These are phyloP conservation scores for Porites lobata DNA, from an alignment of 92 coral and sea anemone genomes.

Conservation along the genomic window DNA sequence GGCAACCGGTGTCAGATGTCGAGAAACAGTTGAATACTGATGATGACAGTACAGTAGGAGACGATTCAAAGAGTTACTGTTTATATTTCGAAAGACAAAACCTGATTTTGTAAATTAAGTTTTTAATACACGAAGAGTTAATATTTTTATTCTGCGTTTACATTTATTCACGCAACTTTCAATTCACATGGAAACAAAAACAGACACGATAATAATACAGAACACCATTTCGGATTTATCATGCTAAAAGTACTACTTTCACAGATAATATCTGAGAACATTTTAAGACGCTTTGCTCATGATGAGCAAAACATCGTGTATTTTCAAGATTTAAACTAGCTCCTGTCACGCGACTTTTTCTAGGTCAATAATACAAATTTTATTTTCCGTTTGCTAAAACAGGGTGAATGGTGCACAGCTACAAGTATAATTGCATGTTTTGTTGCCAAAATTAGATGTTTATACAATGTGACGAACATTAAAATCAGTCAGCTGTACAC, in stretches of 20 bases:
- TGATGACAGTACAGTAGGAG: constrained; percentile 2
- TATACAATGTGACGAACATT: too few relatives aligned
- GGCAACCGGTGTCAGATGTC: constrained; percentile 30
- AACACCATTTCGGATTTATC: background rate
- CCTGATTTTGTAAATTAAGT: constrained; percentile 11
- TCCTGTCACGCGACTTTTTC: background rate
- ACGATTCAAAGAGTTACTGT: constrained; percentile 7
- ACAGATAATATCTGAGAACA: background rate
- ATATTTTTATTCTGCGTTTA: background rate
- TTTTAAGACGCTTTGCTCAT: too few relatives aligned
- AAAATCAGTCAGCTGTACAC: too few relatives aligned
- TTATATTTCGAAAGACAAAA: constrained; percentile 24
- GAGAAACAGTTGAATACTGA: background rate
- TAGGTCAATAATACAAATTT: too few relatives aligned
- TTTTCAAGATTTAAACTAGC: background rate
- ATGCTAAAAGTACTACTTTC: background rate
- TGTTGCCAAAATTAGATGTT: too few relatives aligned
- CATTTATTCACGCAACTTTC: constrained; percentile 7
- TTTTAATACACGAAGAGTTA: constrained; percentile 7
- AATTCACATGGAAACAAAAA: constrained; percentile 12
- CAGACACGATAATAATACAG: background rate
- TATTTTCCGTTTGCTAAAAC: too few relatives aligned
- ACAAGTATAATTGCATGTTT: too few relatives aligned
- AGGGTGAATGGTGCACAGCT: too few relatives aligned
- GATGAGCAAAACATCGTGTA: too few relatives aligned